Evolutionary conservation across 2,113 vertebrate genomes (phyloP).

Genomic region (Benitochromis conjunctus): DNA sequence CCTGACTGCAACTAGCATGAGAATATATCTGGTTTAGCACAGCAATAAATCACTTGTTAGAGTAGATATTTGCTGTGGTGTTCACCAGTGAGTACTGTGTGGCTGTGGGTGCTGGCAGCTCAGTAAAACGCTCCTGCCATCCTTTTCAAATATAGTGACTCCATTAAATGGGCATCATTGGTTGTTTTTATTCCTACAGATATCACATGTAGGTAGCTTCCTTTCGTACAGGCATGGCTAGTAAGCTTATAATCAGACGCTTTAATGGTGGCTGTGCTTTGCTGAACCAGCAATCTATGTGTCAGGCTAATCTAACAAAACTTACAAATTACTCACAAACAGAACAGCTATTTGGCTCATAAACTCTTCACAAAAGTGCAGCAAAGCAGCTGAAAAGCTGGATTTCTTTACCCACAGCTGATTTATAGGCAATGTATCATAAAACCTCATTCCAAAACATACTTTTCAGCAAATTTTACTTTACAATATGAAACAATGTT

Average conservation of each 20-base stretch:
- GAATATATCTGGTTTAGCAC: neutral
- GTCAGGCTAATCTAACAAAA: neutral
- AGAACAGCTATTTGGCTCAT: neutral
- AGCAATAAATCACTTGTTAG: neutral
- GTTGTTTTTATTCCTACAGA: neutral
- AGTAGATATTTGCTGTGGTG: neutral
- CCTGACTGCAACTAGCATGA: neutral
- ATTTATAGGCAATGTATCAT: neutral
- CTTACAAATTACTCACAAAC: neutral
- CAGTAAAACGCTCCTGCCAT: neutral
- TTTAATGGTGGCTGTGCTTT: accelerated
- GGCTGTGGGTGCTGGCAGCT: neutral
- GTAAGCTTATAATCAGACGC: accelerated
- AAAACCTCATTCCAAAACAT: neutral
- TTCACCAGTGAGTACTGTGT: neutral
- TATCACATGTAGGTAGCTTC: neutral
- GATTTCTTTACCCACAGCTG: neutral
- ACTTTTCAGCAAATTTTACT: too few species aligned
- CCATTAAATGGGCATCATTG: neutral
- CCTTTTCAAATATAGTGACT: neutral
- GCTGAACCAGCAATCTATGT: neutral
- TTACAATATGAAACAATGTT: neutral
- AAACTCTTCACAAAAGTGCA: neutral
- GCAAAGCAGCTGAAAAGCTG: neutral
- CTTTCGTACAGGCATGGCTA: neutral